Base-by-base conservation (phyloP, 2,113 vertebrate species). In the Atherinomorus stipes region DNA sequence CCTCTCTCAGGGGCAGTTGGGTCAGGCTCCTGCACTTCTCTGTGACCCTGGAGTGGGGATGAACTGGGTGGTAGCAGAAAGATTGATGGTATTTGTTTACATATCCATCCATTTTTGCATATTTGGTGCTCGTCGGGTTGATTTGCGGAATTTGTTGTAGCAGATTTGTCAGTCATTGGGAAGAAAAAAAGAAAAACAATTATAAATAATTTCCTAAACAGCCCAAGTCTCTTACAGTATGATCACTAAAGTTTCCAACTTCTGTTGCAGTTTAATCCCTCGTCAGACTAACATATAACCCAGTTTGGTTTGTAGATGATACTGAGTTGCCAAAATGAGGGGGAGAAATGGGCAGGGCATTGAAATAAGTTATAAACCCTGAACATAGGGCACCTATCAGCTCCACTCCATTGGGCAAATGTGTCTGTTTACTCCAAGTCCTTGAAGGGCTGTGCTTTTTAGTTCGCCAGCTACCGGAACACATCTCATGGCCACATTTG, bases 391-490 rank as follows among this genome's bases (percentile, higher is more conserved):
- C 76, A 79, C 78, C 67, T 79, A 83, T 90, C 79, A 82, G 85
- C 81, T 78, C 79, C 73, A 86, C 64, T 87, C 77, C 78, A 89
- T 84, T 84, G 81, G 74, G 70, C 81, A 91, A 85, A 90, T 88
- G 74, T 81, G 81, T 83, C 75, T 81, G 84, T 89, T 89, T 81
- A 75, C 78, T 86, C 76, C 68, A 78, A 87, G 89, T 90, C 88
- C 90, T 91, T 85, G 82, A 89, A 86, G 74, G 61, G 60, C 73
- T 65, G 69, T 72, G 74, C 76, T 80, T 87, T 84, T 76, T 34
- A 56, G 69, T 83, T 80, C 54, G 58, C 79, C 75, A 77, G 66
- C 64, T 57, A 78, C 76, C 85, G 78, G 81, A 90, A 83, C 64
- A 50, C 74, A 76, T 83, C 88, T 89, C 86, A 81, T 74, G 85